phyloP scores from a whole-genome alignment of 2,888 invertebrate genomes.

The Tortricodes alternella region DNA sequence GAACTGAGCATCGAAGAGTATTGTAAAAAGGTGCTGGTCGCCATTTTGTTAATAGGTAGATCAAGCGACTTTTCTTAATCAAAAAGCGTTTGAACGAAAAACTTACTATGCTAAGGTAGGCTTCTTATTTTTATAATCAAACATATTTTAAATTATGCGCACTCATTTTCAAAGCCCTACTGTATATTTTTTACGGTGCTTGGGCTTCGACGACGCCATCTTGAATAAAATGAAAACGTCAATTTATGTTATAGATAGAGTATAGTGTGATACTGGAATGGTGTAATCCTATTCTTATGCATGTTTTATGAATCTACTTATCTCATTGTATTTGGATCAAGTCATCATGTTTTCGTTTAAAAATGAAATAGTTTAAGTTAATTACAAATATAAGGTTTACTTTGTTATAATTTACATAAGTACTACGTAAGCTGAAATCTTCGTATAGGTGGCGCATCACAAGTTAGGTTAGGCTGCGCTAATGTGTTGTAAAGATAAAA shows the following conservation, averaged over 20 bases:
- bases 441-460: no score
- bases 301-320: neutral
- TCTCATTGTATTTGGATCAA: neutral
- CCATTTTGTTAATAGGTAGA: constrained; percentile 22
- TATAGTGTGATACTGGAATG: neutral
- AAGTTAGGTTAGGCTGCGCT: no score
- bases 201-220: neutral
- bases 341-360: no score
- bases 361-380: no score
- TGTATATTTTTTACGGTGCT: neutral
- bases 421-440: no score
- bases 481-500: no score
- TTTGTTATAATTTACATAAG: no score
- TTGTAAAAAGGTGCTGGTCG: constrained; percentile 4
- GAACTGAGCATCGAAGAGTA: neutral
- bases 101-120: neutral
- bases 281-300: neutral
- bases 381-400: no score
- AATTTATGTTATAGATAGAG: neutral
- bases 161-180: neutral
- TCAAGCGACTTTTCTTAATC: neutral
- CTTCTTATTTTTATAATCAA: neutral
- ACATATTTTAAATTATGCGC: neutral
- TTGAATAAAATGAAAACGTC: neutral
- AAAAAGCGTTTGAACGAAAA: neutral